phyloP scores from a whole-genome alignment of 2,797 vertebrate species.

The Acanthiza pusilla region DNA sequence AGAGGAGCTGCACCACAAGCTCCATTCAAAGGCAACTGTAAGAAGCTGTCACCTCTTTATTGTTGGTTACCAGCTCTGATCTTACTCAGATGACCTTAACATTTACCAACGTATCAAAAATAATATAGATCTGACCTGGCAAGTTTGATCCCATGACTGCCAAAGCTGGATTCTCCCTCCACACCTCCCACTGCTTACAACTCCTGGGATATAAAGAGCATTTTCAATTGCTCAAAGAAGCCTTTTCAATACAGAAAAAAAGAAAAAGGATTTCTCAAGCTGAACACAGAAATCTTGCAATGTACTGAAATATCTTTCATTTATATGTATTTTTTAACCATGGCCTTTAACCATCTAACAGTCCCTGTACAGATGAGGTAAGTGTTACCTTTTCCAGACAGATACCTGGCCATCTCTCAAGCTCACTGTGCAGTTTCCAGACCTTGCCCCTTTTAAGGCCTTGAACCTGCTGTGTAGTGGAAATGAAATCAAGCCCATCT shows the following conservation, averaged over 20 bases:
- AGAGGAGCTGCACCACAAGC: background rate
- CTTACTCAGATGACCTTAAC: background rate
- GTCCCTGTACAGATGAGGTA: background rate
- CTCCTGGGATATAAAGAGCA: background rate
- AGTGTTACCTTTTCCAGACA: background rate
- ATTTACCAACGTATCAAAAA: background rate
- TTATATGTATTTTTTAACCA: background rate
- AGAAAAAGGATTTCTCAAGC: background rate
- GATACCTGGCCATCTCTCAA: background rate
- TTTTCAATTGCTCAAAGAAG: conserved; percentile 3
- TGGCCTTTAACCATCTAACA: background rate
- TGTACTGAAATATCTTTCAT: background rate
- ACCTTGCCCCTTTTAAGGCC: background rate
- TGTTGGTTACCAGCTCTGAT: background rate
- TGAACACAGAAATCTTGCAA: background rate
- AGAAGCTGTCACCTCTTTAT: background rate
- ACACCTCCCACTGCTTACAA: background rate
- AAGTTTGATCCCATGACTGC: background rate
- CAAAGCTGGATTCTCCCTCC: conserved; percentile 10
- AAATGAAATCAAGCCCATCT: background rate
- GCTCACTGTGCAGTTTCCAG: background rate
- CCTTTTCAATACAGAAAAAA: background rate
- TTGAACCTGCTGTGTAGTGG: background rate
- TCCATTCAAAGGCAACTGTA: background rate
- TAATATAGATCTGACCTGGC: background rate